phyloP scores from a whole-genome alignment of 2,888 invertebrate species.

The Ectobius pallidus region DNA sequence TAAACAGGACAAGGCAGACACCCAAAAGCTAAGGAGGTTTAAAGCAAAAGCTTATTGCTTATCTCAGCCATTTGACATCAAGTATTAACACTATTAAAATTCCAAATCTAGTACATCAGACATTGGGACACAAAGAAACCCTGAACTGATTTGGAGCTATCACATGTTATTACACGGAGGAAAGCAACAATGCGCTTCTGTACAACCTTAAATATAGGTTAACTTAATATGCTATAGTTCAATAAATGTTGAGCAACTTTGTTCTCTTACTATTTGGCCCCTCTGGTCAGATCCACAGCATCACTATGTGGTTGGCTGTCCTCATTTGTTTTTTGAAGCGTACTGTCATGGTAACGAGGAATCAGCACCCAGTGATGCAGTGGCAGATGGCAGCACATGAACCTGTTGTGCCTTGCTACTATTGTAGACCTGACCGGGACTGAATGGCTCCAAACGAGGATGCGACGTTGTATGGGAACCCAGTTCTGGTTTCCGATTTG shows the following conservation, averaged over 20 bases:
- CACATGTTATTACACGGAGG: not conserved
- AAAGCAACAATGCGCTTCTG: no score
- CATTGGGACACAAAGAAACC: not conserved
- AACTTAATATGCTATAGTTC: no score
- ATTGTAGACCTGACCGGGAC: constrained; percentile 91
- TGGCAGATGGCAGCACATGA: constrained; percentile 71
- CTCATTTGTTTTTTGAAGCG: not conserved
- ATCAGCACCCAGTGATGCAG: constrained; percentile 40
- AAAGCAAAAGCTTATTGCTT: no score
- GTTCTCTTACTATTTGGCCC: not conserved
- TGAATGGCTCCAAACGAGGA: constrained; percentile 86
- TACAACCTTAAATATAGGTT: no score
- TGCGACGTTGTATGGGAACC: constrained; percentile 57
- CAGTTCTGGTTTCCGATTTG: constrained; percentile 14
- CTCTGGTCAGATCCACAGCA: not conserved
- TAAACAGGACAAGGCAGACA: no score
- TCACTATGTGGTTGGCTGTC: not conserved
- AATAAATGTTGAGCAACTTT: constrained; percentile 14
- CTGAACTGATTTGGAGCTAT: not conserved
- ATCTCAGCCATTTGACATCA: no score
- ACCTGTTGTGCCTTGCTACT: constrained; percentile 90
- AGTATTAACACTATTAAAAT: no score
- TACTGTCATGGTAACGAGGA: constrained; percentile 18
- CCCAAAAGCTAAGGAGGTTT: no score
- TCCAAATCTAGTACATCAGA: no score